A percentile compares a stretch with the other conserved stretches of the same genome.
These are phyloP conservation scores for Sylvilagus bachmani DNA, from an alignment of 2,113 vertebrate genomes.

Conservation along the genomic window DNA sequence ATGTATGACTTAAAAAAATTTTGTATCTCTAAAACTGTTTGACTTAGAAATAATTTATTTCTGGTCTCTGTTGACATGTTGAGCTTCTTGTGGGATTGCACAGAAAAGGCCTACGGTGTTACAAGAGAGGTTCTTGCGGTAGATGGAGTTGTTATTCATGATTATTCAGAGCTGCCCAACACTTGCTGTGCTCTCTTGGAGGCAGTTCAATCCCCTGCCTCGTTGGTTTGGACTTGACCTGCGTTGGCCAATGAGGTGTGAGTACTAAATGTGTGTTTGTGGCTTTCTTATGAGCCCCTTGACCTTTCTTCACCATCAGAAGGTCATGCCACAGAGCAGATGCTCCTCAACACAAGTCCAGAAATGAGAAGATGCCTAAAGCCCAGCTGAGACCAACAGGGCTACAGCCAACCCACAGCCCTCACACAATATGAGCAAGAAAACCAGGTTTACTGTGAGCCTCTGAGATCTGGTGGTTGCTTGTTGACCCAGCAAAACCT, in stretches of 20 bases:
- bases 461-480: neutral
- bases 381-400: neutral
- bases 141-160: neutral
- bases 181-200: neutral
- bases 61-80: neutral
- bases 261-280: neutral
- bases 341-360: neutral
- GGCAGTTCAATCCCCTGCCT: neutral
- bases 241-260: neutral
- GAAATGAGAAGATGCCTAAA: neutral
- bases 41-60: slow-evolving; percentile 60
- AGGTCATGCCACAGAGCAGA: neutral
- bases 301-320: neutral
- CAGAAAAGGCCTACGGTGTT: neutral
- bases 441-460: slow-evolving; percentile 1
- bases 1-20: neutral
- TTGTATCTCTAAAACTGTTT: slow-evolving; percentile 45
- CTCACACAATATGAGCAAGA: slow-evolving; percentile 24
- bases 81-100: neutral
- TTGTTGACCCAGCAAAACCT: neutral
- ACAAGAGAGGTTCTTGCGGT: neutral
- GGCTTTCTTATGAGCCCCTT: neutral
- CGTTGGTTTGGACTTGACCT: neutral
- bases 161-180: neutral
- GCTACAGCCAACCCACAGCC: neutral